These are phyloP conservation scores for Electrona antarctica DNA, from an alignment of 2,113 vertebrate genomes.

Conservation along the genomic window DNA sequence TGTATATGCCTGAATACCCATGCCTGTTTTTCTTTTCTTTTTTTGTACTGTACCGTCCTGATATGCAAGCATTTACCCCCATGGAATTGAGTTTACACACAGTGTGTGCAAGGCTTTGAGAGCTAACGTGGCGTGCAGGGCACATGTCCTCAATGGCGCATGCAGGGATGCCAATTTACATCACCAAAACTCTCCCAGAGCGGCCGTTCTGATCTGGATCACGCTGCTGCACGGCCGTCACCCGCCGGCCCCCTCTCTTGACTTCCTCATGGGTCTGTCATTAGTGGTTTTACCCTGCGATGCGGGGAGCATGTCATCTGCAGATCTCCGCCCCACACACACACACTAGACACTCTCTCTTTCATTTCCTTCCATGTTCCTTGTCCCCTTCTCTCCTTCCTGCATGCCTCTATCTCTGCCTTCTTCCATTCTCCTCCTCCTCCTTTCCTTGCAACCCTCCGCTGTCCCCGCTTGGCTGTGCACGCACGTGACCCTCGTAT, in stretches of 20 bases:
- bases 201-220: constrained; percentile 14
- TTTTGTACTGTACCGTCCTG: constrained; percentile 21
- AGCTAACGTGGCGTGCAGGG: constrained; percentile 59
- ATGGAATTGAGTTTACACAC: constrained; percentile 46
- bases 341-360: background rate
- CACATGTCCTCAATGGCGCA: constrained; percentile 34
- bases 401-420: constrained; percentile 35
- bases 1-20: constrained; percentile 40
- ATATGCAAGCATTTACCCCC: constrained; percentile 45
- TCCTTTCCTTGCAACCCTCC: constrained; percentile 35
- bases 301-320: constrained; percentile 7
- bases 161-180: constrained; percentile 39
- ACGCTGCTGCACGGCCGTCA: constrained; percentile 23
- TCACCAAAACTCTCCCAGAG: constrained; percentile 25
- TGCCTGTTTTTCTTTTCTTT: constrained; percentile 49
- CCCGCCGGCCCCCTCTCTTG: constrained; percentile 28
- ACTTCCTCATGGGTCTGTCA: constrained; percentile 37
- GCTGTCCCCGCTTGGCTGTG: constrained; percentile 69
- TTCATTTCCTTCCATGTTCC: constrained; percentile 12
- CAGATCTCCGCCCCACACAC: no score
- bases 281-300: constrained; percentile 42
- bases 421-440: constrained; percentile 51
- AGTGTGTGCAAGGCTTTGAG: constrained; percentile 52
- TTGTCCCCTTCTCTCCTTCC: constrained; percentile 29
- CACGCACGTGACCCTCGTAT: constrained; percentile 83